Base-by-base conservation (phyloP, 1,140 invertebrate species). In the Gerris buenoi region DNA sequence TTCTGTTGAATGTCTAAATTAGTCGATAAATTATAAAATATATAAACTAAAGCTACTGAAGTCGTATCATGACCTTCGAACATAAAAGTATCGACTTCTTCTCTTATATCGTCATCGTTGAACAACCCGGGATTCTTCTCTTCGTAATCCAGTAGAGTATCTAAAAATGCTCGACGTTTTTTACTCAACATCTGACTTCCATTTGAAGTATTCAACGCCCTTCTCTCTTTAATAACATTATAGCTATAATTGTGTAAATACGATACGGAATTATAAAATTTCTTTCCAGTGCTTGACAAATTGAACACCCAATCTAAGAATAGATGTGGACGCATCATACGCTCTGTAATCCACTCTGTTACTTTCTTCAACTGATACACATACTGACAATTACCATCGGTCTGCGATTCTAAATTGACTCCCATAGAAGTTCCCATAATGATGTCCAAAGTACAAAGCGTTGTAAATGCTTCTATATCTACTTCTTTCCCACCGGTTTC, bases 231-330 rank as follows among this genome's bases (percentile, higher is more conserved):
- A 63, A n/a, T 64, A 60, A 89, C 86, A 77, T 84, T 81, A 69
- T 83, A 79, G 2, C 87, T 88, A 75, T 90, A 90, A 5, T 78
- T 79, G 72, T 91, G 87, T 15, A 92, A 76, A 69, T 84, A 82
- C 57, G 82, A 77, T 25, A 90, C 74, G 70, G 83, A 84, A 65
- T 79, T 75, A 67, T 82, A 76, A 71, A 86, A 82, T 68, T 81
- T 78, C 74, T 80, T 81, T 26, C 83, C 85, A 27, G 77, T 75
- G 1, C 79, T 75, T 13, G 84, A 81, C 15, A 82, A 72, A 63
- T 80, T 74, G 74, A 86, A 90, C 2, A 90, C 75, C 25, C 82
- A 76, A 69, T 89, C 33, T 10, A 10, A 10, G 33, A 46, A 46
- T 46, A 46, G 18, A 46, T 10, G 5, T 46, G 33, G 33, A 46